Base-by-base conservation (phyloP, 2,113 vertebrate species). In the Regulus satrapa region DNA sequence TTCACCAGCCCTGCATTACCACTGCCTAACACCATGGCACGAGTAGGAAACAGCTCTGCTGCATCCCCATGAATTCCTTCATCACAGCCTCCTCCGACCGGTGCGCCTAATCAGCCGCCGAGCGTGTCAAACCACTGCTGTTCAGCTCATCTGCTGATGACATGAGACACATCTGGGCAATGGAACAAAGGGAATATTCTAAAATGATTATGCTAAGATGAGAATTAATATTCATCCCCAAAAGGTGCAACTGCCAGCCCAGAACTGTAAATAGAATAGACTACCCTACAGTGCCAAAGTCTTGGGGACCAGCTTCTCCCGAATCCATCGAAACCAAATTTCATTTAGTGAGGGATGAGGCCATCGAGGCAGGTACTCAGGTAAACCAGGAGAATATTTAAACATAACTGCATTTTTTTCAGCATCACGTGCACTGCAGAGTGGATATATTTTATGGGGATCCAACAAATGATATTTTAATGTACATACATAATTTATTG, bases 181-280 rank as follows among this genome's bases (percentile, higher is more conserved):
- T 26, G 41, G 88, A 97, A 97, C 94, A 97, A 97, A 97, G 93
- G 61, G 93, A 96, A 97, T 96, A 96, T 94, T 96, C 96, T 92
- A 91, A 94, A 95, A 56, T 68, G 48, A 82, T 95, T 95, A 95
- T 94, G 95, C 95, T 96, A 96, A 95, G 63, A 93, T 20, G n/a
- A 84, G 46, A 97, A 96, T 94, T 96, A 96, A 96, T 96, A 96
- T 97, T 95, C 95, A 92, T 81, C 68, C 58, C 72, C 82, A 91
- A 96, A 97, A 94, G 61, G 68, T 94, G 61, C 68, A 86, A 94
- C 90, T 93, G 82, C 82, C 79, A 94, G 78, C 64, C 79, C 63
- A 84, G 78, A 95, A 74, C 20, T 8, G 72, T 64, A 92, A 93
- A 95, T 77, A 88, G 43, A 78, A 88, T 67, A 0, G 0, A 45